phyloP scores from a whole-genome alignment of 2,113 vertebrate species.

The Xiphorhynchus elegans region DNA sequence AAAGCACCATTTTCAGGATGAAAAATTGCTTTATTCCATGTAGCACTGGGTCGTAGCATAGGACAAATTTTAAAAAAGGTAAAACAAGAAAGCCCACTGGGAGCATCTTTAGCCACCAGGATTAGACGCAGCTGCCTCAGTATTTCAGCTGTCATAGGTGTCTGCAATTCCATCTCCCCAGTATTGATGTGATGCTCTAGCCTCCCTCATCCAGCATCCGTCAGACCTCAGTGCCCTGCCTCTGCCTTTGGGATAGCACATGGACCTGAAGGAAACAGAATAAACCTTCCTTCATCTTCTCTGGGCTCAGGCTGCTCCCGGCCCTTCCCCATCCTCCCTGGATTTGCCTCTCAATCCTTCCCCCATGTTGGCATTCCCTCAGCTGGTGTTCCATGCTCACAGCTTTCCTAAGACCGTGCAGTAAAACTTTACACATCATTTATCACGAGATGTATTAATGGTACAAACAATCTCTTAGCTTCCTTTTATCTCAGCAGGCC shows the following conservation, averaged over 20 bases:
- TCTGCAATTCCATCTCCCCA: neutral
- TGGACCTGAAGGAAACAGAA: neutral
- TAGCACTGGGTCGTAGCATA: neutral
- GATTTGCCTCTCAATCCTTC: neutral
- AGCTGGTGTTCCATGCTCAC: neutral
- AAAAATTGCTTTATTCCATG: neutral
- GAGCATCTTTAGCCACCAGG: neutral
- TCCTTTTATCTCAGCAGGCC: conserved; percentile 64
- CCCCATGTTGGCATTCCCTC: neutral
- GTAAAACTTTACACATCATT: conserved; percentile 53
- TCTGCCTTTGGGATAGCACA: neutral
- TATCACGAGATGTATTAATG: conserved; percentile 52
- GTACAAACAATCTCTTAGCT: conserved; percentile 60
- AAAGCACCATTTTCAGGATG: neutral
- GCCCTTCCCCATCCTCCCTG: neutral
- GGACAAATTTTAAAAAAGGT: neutral
- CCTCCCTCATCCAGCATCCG: neutral
- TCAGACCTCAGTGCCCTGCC: neutral
- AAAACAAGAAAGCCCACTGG: neutral
- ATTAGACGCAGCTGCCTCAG: neutral
- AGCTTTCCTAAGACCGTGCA: conserved; percentile 6
- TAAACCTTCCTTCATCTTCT: neutral
- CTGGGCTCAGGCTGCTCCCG: neutral
- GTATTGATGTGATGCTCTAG: neutral
- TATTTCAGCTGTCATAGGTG: neutral